Base-by-base conservation (phyloP, 2,113 vertebrate species). In the Hystrix brachyura region DNA sequence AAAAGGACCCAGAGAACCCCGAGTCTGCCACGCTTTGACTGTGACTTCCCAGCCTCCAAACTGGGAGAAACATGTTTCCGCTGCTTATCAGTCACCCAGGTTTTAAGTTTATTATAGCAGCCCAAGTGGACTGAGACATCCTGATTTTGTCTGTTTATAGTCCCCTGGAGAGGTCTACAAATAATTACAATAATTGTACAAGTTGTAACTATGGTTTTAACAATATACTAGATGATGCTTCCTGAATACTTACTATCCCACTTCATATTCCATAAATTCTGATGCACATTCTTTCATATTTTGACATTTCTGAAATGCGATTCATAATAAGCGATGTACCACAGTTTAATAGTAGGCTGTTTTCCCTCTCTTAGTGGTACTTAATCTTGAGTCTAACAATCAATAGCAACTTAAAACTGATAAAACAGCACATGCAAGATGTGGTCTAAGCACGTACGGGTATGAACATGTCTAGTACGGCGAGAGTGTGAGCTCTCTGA, bases 241-340 rank as follows among this genome's bases (percentile, higher is more conserved):
- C 60, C 38, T 89, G 74, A 96, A 34, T 81, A 88, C 27, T 90
- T 57, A 57, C 14, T 81, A 83, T 12, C 55, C 59, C 51, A 57
- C 11, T 91, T 91, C 38, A 64, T 62, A 81, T 43, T 91, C 91
- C n/a, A 79, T 89, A 93, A 89, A 97, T 78, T 93, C 46, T 72
- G 64, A 92, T 51, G 60, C n/a, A 72, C 1, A 46, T 69, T 85
- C 13, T 79, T 93, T 87, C 29, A 82, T 55, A 89, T 53, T 46
- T 19, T 17, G 92, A 46, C 15, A 85, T 94, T 81, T 93, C 59
- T 64, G n/a, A 93, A 85, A 88, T 78, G 14, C 59, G n/a, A 67
- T n/a, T 91, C 59, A 85, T 60, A 67, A 59, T 46, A 67, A 46
- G 62, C 53, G 9, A 13, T 25, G 7, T 65, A 25, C 79, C 57